phyloP scores from a whole-genome alignment of 2,797 vertebrate species.

The Acrossocheilus fasciatus region DNA sequence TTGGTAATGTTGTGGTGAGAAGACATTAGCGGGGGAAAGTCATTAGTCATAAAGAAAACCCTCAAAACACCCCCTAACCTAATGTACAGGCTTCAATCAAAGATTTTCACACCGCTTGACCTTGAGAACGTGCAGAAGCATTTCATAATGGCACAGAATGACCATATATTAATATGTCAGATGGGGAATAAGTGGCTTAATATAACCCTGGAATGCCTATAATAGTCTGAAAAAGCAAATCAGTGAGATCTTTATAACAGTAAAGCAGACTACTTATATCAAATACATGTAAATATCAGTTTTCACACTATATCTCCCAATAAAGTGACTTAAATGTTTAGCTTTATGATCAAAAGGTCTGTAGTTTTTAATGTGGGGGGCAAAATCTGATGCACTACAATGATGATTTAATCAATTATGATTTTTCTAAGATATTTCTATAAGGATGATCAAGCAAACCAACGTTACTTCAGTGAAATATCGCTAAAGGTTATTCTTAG shows the following conservation, averaged over 20 bases:
- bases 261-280: neutral
- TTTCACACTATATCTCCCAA: neutral
- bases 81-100: neutral
- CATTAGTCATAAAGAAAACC: slow-evolving; percentile 10
- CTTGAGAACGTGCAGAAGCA: too few relatives aligned
- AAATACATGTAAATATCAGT: neutral
- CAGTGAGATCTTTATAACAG: neutral
- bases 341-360: too few relatives aligned
- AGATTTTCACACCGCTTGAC: neutral
- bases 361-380: too few relatives aligned
- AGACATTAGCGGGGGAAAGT: neutral
- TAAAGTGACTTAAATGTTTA: neutral
- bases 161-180: neutral
- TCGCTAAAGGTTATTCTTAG: too few relatives aligned
- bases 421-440: too few relatives aligned
- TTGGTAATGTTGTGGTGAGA: slow-evolving; percentile 23
- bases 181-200: neutral
- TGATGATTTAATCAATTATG: too few relatives aligned
- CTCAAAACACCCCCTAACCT: slow-evolving; percentile 17
- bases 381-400: too few relatives aligned
- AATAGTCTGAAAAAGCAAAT: neutral
- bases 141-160: neutral
- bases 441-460: neutral
- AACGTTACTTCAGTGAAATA: neutral
- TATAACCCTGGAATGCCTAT: neutral